Conservation (phyloP, 2,113 vertebrate genomes). For the Junco hyemalis region DNA sequence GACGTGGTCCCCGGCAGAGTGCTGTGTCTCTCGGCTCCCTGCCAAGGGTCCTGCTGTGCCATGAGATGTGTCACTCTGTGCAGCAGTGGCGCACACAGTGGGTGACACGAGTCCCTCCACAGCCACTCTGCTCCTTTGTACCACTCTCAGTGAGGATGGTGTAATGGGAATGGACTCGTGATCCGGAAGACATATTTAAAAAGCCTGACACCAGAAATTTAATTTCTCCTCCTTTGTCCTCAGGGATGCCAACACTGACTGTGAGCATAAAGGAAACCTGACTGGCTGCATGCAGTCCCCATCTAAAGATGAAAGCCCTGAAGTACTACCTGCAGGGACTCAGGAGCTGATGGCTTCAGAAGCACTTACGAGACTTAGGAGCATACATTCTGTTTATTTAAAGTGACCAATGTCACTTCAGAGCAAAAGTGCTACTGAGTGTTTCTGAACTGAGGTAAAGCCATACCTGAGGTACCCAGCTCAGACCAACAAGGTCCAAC, state of each 20-base stretch:
- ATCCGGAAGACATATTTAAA: neutral
- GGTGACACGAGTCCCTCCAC: neutral
- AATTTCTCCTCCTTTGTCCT: neutral
- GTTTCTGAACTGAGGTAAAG: neutral
- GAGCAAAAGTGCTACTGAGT: neutral
- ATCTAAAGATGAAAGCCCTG: neutral
- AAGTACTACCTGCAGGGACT: neutral
- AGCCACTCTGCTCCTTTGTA: neutral
- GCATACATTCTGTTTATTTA: neutral
- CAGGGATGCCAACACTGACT: rapidly evolving
- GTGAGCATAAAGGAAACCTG: neutral
- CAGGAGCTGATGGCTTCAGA: neutral
- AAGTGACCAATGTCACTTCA: neutral
- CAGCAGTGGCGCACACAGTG: neutral
- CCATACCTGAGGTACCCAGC: rapidly evolving
- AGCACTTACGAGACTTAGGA: neutral
- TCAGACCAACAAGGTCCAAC: neutral
- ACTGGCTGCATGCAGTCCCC: neutral
- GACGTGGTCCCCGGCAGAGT: rapidly evolving
- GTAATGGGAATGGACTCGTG: neutral
- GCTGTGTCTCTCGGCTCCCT: neutral
- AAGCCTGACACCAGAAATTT: neutral
- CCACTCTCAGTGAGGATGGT: neutral
- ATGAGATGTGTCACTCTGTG: rapidly evolving
- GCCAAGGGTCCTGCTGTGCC: rapidly evolving